phyloP scores from a whole-genome alignment of 2,888 invertebrate species.

The Calliphora vomitoria region DNA sequence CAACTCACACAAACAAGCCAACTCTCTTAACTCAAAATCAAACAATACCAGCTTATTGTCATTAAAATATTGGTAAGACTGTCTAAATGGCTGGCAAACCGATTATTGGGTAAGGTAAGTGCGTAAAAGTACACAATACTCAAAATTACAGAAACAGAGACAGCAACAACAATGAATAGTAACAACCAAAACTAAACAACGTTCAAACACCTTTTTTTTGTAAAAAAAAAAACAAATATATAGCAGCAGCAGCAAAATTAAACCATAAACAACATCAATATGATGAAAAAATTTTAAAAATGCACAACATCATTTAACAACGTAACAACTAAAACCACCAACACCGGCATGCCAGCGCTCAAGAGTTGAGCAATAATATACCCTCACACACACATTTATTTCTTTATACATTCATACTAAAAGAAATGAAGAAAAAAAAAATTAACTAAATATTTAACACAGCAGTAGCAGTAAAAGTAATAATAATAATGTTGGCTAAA shows the following conservation, averaged over 20 bases:
- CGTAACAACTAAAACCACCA: slow-evolving; percentile 43
- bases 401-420: background rate
- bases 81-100: slow-evolving; percentile 19
- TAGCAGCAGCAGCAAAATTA: slow-evolving; percentile 33
- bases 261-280: slow-evolving; percentile 57
- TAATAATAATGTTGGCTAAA: slow-evolving; percentile 37
- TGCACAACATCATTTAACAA: slow-evolving; percentile 66
- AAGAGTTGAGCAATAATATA: slow-evolving; percentile 44
- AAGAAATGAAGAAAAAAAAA: slow-evolving; percentile 28
- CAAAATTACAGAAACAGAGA: background rate
- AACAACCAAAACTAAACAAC: slow-evolving; percentile 42
- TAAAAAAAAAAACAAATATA: slow-evolving; percentile 27
- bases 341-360: too few relatives aligned
- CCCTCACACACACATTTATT: background rate
- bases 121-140: slow-evolving; percentile 63
- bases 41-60: slow-evolving; percentile 48
- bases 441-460: background rate
- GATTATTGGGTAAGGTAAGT: slow-evolving; percentile 68
- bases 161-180: background rate
- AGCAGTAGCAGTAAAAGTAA: slow-evolving; percentile 14
- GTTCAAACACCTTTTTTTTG: slow-evolving; percentile 65
- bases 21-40: slow-evolving; percentile 13
- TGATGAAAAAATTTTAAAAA: slow-evolving; percentile 61
- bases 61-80: slow-evolving; percentile 50
- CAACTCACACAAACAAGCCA: slow-evolving; percentile 1